Evolutionary conservation across 2,113 vertebrate species (phyloP).

Genomic region (Myrmecophaga tridactyla): DNA sequence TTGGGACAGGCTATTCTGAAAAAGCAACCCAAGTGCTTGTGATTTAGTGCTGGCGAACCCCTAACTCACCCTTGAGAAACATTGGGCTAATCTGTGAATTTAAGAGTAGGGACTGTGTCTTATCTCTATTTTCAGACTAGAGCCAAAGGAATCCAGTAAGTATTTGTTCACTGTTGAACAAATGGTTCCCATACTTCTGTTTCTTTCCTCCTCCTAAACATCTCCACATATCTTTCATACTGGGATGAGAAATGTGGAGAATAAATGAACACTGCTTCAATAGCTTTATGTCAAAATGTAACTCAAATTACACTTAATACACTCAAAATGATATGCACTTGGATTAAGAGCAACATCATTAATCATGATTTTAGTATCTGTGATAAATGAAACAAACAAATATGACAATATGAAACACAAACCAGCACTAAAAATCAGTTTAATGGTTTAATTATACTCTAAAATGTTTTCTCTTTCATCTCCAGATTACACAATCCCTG

Average conservation of each 20-base stretch:
- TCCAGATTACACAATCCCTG: not conserved
- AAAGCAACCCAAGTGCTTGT: not conserved
- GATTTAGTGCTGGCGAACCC: not conserved
- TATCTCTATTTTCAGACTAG: not conserved
- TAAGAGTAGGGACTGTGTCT: not conserved
- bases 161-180: not conserved
- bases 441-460: conserved; percentile 26
- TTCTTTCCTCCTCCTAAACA: not conserved
- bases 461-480: conserved; percentile 2
- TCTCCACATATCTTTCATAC: not conserved
- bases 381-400: not conserved
- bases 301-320: not conserved
- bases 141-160: not conserved
- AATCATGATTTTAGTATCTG: not conserved
- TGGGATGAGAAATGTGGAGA: not conserved
- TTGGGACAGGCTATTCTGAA: not conserved
- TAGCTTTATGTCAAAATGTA: conserved; percentile 50
- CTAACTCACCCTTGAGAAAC: not conserved
- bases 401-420: not conserved
- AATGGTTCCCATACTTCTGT: not conserved
- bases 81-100: not conserved
- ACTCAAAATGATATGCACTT: not conserved
- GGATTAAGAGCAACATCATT: not conserved
- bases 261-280: not conserved
- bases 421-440: conserved; percentile 23